Base-by-base conservation (phyloP, 2,888 invertebrate species). In the Acanthosoma haemorrhoidale region DNA sequence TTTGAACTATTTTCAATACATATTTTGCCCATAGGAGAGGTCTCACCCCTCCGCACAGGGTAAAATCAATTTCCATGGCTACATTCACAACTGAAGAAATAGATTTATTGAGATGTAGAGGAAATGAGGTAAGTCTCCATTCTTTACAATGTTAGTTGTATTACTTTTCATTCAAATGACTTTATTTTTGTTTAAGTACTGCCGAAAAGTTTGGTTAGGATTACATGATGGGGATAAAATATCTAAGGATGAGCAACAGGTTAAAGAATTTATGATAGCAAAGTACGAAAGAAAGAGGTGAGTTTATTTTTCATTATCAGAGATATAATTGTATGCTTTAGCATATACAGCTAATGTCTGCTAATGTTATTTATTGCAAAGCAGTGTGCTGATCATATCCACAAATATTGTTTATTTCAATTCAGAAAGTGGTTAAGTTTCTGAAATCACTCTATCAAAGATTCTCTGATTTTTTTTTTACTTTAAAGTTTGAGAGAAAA, bases 41-140 rank as follows among this genome's bases (percentile, higher is more conserved):
- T 68, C 83, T 98, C 75, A 97, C 96, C 78, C 97, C 98, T 73
- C 98, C 98, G 75, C 97, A 98, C 82, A 87, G 98, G 75, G 96
- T 98, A 74, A 98, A 98, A 83, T 97, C 97, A 67, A 96, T 98
- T 78, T 96, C 96, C 38, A 97, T 98, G 96, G 94, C 97, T 73
- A 94, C 94, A 76, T 98, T 97, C 82, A 93, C 92, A 71, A 87
- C 89, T 76, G 97, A 97, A 77, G 98, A 98, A 83, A 89, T 98
- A 78, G 94, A 96, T 78, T 88, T 92, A 78, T 85, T 98, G 75
- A 90, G 89, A 82, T 84, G 86, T 74, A 88, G 90, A 80, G 97
- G 98, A 76, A 98, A 98, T 82, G 94, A 96, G 78, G 85, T 85
- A 78, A 77, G 75, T 75, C 68, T 51, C 57, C 70, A 11, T 39